phyloP scores from a whole-genome alignment of 2,797 vertebrate species.

The Sternarchorhynchus goeldii region DNA sequence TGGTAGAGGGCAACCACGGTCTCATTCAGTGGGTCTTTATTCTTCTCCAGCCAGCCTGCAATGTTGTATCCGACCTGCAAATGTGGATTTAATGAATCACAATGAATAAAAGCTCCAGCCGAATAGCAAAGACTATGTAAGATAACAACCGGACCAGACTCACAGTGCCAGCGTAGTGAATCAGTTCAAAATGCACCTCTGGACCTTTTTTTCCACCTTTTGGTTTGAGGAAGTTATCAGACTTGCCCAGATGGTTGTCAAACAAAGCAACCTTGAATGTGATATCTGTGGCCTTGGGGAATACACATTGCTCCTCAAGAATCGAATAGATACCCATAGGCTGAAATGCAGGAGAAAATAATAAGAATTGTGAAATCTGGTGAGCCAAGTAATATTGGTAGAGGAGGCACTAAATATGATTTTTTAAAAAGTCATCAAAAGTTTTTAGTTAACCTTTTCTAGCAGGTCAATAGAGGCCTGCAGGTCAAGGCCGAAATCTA shows the following conservation, averaged over 20 bases:
- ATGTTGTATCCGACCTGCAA: conserved; percentile 72
- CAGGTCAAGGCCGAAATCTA: conserved; percentile 76
- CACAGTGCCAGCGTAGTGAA: conserved; percentile 63
- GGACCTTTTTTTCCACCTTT: conserved; percentile 69
- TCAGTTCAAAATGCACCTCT: conserved; percentile 66
- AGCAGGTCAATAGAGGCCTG: conserved; percentile 78
- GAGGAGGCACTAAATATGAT: not conserved
- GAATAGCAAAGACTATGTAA: not conserved
- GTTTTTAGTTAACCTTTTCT: conserved; percentile 67
- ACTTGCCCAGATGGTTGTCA: conserved; percentile 72
- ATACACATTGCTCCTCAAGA: conserved; percentile 73
- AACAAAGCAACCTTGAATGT: conserved; percentile 70
- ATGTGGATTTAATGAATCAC: not conserved
- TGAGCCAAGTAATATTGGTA: not conserved
- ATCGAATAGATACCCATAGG: conserved; percentile 78
- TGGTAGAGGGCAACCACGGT: conserved; percentile 73
- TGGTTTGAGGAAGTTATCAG: conserved; percentile 70
- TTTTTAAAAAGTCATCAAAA: not conserved
- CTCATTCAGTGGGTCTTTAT: conserved; percentile 75
- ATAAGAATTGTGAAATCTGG: not conserved
- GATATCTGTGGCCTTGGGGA: conserved; percentile 71
- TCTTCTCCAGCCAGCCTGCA: conserved; percentile 73
- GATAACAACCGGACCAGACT: conserved; percentile 38
- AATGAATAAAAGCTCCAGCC: not conserved
- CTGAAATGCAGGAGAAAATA: conserved; percentile 48